Percentiles rank a stretch among this genome's conserved stretches.
These are phyloP conservation scores for Lapara coniferarum DNA, from an alignment of 2,888 invertebrate genomes.

Conservation along the genomic window DNA sequence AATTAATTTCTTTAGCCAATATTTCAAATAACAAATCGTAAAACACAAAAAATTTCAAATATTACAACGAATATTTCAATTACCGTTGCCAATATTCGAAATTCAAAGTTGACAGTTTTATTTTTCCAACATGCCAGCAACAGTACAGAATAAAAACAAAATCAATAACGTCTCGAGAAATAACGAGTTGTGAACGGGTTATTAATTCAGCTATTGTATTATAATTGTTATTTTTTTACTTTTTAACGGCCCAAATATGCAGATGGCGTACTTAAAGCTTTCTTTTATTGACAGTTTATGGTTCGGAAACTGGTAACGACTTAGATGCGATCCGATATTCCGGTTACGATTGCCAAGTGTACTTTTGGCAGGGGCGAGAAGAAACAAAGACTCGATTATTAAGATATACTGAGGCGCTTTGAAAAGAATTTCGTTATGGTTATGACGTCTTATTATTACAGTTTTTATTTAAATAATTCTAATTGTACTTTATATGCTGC, in stretches of 20 bases:
- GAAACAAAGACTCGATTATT: slow-evolving; percentile 6
- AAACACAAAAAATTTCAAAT: not conserved
- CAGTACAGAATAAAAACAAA: slow-evolving; percentile 42
- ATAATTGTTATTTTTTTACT: slow-evolving; percentile 58
- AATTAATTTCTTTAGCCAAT: not conserved
- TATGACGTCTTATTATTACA: not conserved
- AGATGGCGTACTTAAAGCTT: slow-evolving; percentile 69
- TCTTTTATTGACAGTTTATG: slow-evolving; percentile 81
- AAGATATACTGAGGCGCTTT: not conserved
- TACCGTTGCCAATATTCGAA: slow-evolving; percentile 8
- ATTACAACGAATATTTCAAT: not conserved
- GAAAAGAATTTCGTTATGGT: not conserved
- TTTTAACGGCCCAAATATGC: slow-evolving; percentile 75
- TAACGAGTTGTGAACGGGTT: slow-evolving; percentile 67
- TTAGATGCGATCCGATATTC: slow-evolving; percentile 68
- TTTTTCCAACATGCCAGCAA: slow-evolving; percentile 39
- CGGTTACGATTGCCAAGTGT: slow-evolving; percentile 53
- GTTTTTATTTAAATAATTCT: not conserved
- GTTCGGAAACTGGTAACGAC: slow-evolving; percentile 77
- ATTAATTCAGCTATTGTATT: slow-evolving; percentile 63
- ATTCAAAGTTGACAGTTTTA: slow-evolving; percentile 31
- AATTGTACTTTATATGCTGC: not conserved
- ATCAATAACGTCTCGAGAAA: slow-evolving; percentile 57
- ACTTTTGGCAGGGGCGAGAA: slow-evolving; percentile 38
- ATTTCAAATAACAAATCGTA: not conserved